phyloP scores from a whole-genome alignment of 1,140 invertebrate genomes.

The Protaetia brevitarsis region DNA sequence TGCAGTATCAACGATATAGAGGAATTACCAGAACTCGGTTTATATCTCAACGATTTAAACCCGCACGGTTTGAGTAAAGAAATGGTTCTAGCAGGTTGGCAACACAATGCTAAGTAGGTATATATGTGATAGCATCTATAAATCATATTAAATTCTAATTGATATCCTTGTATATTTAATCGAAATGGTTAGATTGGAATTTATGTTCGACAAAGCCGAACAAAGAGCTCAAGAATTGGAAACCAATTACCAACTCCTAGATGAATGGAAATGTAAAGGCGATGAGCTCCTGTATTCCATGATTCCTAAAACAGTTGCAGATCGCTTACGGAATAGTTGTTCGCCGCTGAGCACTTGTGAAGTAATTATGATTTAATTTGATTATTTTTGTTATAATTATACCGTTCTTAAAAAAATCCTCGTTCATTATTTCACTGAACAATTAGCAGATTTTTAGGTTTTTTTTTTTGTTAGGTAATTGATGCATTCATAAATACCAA shows the following conservation, averaged over 20 bases:
- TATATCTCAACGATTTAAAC: slow-evolving; percentile 84
- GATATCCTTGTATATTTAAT: slow-evolving; percentile 2
- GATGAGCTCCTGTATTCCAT: slow-evolving; percentile 90
- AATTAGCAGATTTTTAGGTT: too few species aligned
- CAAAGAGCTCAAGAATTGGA: slow-evolving; percentile 70
- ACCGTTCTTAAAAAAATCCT: too few species aligned
- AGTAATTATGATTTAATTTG: slow-evolving; percentile 48
- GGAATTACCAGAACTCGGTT: slow-evolving; percentile 72
- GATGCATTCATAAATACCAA: too few species aligned
- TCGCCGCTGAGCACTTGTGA: slow-evolving; percentile 75
- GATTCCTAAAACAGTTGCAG: slow-evolving; percentile 79
- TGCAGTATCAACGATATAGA: slow-evolving; percentile 78
- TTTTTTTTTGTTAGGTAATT: too few species aligned
- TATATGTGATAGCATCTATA: neutral
- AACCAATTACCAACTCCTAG: slow-evolving; percentile 66
- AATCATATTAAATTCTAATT: neutral
- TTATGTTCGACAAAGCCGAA: slow-evolving; percentile 77
- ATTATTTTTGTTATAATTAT: too few species aligned
- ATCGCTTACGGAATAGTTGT: slow-evolving; percentile 63
- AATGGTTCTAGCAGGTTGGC: slow-evolving; percentile 82
- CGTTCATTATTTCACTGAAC: too few species aligned
- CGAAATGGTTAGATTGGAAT: slow-evolving; percentile 66
- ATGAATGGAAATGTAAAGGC: slow-evolving; percentile 80
- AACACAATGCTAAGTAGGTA: slow-evolving; percentile 74
- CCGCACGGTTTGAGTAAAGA: slow-evolving; percentile 81